Conservation (phyloP, 2,797 vertebrate species). For the Pipistrellus pipistrellus region DNA sequence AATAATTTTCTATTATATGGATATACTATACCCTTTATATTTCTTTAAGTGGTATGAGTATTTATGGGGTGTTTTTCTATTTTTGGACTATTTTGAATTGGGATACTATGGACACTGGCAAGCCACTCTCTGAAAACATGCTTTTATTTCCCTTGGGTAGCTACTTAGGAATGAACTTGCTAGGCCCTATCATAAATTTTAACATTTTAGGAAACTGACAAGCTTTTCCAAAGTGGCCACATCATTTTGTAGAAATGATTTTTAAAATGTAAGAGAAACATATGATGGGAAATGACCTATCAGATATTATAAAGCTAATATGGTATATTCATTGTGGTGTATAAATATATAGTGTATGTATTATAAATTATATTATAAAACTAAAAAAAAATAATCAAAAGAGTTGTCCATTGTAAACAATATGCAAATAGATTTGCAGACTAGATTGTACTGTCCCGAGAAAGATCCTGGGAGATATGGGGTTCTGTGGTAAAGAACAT, state of each 20-base stretch:
- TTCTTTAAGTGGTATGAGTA: not conserved
- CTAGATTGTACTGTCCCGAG: not conserved
- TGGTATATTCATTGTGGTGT: not conserved
- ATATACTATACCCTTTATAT: rapidly evolving
- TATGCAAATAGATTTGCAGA: not conserved
- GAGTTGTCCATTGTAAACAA: not conserved
- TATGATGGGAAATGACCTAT: not conserved
- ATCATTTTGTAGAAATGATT: not conserved
- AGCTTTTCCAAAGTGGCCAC: not conserved
- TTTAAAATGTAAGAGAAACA: not conserved
- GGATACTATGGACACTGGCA: not conserved
- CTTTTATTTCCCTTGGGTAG: not conserved
- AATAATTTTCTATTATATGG: not conserved
- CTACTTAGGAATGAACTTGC: not conserved
- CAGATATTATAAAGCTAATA: not conserved
- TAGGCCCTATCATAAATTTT: not conserved
- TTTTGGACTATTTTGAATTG: not conserved
- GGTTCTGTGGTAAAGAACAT: not conserved
- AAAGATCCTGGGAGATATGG: not conserved
- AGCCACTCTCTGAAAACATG: not conserved
- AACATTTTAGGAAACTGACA: not conserved
- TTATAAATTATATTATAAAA: not conserved
- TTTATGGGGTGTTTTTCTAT: not conserved
- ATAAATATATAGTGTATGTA: not conserved
- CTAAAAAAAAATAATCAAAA: not conserved